Percentiles rank a stretch among this genome's conserved stretches.
Evolutionary conservation across 2,888 invertebrate genomes (phyloP).

Genomic region (Abrostola triplasia): DNA sequence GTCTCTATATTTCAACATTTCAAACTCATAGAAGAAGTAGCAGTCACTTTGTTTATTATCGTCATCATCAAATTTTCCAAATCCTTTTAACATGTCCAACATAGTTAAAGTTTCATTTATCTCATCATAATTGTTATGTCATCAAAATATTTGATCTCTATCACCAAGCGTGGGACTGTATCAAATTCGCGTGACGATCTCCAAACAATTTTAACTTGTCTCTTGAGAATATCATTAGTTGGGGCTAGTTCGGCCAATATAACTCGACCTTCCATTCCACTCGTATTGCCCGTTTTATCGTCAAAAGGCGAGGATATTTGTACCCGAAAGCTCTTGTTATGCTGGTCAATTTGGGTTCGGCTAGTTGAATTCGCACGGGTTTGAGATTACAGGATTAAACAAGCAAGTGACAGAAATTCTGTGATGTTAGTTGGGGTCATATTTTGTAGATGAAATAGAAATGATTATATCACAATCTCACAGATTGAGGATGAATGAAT

Average conservation of each 20-base stretch:
- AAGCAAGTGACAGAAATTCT: constrained; percentile 67
- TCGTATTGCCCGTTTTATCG: constrained; percentile 4
- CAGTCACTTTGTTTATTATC: neutral
- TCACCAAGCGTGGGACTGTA: constrained; percentile 72
- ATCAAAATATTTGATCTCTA: constrained; percentile 38
- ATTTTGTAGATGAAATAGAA: constrained; percentile 27
- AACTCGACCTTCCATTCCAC: constrained; percentile 52
- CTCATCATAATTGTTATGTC: constrained; percentile 20
- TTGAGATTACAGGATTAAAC: constrained; percentile 65
- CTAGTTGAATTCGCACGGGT: constrained; percentile 77
- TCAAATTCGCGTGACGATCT: constrained; percentile 73
- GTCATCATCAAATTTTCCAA: constrained; percentile 22
- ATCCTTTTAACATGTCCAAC: constrained; percentile 24
- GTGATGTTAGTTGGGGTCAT: constrained; percentile 66
- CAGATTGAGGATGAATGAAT: no score
- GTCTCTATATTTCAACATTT: no score
- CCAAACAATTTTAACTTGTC: constrained; percentile 75
- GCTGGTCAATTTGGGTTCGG: constrained; percentile 43
- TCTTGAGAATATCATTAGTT: constrained; percentile 71
- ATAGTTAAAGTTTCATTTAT: constrained; percentile 25
- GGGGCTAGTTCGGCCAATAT: constrained; percentile 56
- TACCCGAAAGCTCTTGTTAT: constrained; percentile 41
- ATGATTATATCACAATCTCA: neutral
- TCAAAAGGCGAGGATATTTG: neutral
- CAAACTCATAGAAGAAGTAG: neutral